Evolutionary conservation across 2,797 vertebrate genomes (phyloP).

Genomic region (Ataeniobius toweri): DNA sequence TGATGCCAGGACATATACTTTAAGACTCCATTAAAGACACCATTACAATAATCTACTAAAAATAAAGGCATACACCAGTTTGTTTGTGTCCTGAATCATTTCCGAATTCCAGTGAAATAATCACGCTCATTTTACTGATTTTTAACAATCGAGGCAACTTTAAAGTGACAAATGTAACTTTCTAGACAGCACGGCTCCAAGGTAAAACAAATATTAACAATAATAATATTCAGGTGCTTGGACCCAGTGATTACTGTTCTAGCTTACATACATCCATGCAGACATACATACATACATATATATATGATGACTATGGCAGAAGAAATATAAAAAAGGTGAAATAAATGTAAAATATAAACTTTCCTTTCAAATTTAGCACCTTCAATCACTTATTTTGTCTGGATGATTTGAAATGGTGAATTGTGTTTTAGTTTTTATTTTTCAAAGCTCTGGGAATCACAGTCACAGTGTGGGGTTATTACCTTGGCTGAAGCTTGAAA

Average conservation of each 20-base stretch:
- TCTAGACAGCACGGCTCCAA: no score
- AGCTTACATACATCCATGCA: neutral
- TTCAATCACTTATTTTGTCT: neutral
- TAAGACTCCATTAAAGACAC: no score
- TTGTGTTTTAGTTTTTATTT: neutral
- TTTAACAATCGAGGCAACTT: neutral
- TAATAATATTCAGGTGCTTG: neutral
- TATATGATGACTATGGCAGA: neutral
- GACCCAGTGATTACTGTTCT: neutral
- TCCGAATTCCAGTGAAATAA: neutral
- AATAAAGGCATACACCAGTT: no score
- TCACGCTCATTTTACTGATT: neutral
- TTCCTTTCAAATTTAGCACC: no score
- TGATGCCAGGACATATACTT: no score
- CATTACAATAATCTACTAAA: no score
- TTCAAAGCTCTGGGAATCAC: neutral
- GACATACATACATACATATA: neutral
- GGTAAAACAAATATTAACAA: neutral
- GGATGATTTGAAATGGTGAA: neutral
- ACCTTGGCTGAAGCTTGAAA: neutral
- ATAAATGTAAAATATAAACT: no score
- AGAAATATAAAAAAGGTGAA: no score
- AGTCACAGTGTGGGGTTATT: neutral
- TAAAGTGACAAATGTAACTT: neutral
- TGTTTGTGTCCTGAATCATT: no score